A percentile compares a stretch with the other conserved stretches of the same genome.
phyloP scores from a whole-genome alignment of 2,888 invertebrate genomes.

The Pterostichus niger region DNA sequence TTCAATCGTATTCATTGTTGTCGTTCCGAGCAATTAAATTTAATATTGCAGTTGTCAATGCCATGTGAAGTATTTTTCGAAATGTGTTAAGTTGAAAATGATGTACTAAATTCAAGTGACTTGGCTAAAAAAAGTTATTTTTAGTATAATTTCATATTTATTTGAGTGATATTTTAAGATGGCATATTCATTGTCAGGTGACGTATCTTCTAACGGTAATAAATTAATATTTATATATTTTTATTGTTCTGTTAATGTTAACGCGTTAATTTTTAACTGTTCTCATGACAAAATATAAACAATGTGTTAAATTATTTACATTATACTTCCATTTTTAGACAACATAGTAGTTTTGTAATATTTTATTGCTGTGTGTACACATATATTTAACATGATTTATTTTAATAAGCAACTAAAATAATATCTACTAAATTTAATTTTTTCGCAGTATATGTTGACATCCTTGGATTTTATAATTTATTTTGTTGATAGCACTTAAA shows the following conservation, averaged over 20 bases:
- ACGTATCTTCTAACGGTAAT: neutral
- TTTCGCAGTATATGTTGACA: neutral
- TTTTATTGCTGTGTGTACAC: too few relatives aligned
- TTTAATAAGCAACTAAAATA: too few relatives aligned
- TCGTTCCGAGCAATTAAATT: constrained; percentile 19
- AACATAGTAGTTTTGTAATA: too few relatives aligned
- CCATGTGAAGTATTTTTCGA: constrained; percentile 12
- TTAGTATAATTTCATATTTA: neutral
- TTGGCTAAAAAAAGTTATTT: too few relatives aligned
- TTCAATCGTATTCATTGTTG: constrained; percentile 16
- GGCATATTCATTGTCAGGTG: neutral
- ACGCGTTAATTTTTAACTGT: neutral
- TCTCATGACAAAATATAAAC: too few relatives aligned
- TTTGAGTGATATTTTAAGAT: neutral
- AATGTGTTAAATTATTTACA: neutral
- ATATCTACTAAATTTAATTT: neutral
- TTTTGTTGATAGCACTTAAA: neutral
- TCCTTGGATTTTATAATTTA: neutral
- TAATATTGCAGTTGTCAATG: constrained; percentile 36
- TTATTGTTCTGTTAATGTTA: neutral
- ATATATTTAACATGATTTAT: too few relatives aligned
- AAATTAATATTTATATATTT: neutral
- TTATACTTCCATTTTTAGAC: too few relatives aligned
- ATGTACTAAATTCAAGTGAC: neutral
- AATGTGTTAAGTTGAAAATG: constrained; percentile 8